These are phyloP conservation scores for Cremastinae sp. DNA, from an alignment of 2,888 invertebrate species.

Conservation along the genomic window DNA sequence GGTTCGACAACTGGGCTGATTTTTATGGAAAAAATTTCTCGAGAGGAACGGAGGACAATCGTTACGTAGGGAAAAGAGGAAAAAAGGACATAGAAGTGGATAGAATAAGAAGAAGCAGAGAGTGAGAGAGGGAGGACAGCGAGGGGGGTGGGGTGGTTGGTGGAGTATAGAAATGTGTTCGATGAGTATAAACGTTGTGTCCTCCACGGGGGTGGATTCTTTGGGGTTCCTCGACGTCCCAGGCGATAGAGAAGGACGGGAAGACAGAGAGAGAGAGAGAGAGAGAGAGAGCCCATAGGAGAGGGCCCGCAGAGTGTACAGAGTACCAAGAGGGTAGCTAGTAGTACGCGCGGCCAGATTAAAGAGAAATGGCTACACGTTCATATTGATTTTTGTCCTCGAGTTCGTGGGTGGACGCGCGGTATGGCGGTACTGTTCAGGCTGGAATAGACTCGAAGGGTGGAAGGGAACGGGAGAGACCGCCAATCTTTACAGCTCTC, in stretches of 20 bases:
- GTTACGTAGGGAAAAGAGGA: conserved; percentile 33
- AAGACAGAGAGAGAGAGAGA: conserved; percentile 15
- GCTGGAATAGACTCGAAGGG: conserved; percentile 70
- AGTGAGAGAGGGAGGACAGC: background rate
- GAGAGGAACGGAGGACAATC: conserved; percentile 54
- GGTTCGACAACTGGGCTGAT: conserved; percentile 32
- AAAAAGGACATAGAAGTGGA: conserved; percentile 18
- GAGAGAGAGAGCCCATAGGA: conserved; percentile 37
- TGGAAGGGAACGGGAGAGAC: conserved; percentile 63
- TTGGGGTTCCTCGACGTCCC: conserved; percentile 50
- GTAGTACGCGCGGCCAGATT: conserved; percentile 77
- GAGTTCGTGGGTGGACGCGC: conserved; percentile 74
- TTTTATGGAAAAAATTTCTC: conserved; percentile 43
- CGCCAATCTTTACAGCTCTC: conserved; percentile 73
- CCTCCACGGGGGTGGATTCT: conserved; percentile 59
- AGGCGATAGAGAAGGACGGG: conserved; percentile 33
- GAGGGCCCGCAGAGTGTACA: conserved; percentile 27
- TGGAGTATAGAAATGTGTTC: conserved; percentile 65
- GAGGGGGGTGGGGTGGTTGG: conserved; percentile 5
- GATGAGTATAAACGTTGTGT: conserved; percentile 68
- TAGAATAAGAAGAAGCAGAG: conserved; percentile 21
- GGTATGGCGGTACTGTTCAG: conserved; percentile 68
- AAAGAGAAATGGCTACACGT: conserved; percentile 80
- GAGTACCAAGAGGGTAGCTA: conserved; percentile 57
- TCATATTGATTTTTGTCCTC: conserved; percentile 80